Evolutionary conservation across 2,113 vertebrate species (phyloP).

Genomic region (Elanoides forficatus): DNA sequence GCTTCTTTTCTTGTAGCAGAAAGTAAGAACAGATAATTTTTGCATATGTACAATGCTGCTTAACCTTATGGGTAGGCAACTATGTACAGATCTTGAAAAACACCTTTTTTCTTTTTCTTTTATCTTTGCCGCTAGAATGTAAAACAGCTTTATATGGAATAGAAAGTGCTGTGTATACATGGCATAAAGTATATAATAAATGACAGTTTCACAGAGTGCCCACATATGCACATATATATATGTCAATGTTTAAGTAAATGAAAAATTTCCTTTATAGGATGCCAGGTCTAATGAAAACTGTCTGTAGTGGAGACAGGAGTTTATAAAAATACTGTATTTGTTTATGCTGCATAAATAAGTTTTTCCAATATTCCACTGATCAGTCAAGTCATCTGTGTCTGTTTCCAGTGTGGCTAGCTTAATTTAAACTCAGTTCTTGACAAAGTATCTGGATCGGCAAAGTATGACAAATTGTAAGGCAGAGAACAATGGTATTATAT

Average conservation of each 20-base stretch:
- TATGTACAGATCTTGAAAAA: background rate
- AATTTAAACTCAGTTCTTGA: background rate
- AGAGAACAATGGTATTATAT: background rate
- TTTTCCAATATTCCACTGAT: conserved; percentile 1
- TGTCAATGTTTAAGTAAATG: background rate
- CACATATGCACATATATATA: background rate
- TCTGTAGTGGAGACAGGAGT: background rate
- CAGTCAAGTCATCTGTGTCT: background rate
- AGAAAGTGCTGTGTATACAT: background rate
- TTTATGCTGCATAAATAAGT: background rate
- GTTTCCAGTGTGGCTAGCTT: background rate
- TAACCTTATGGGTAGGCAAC: background rate
- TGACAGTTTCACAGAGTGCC: background rate
- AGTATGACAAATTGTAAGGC: background rate
- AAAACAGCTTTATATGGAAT: background rate
- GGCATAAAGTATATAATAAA: background rate
- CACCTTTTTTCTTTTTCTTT: background rate
- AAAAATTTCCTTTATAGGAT: background rate
- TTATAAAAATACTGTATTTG: background rate
- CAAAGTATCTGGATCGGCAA: background rate
- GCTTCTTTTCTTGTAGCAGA: background rate
- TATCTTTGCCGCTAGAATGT: background rate
- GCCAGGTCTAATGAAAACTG: background rate
- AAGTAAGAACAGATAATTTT: background rate
- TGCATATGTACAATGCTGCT: background rate